Conservation (phyloP, 2,797 vertebrate species). For the Tenualosa thibaudeaui region DNA sequence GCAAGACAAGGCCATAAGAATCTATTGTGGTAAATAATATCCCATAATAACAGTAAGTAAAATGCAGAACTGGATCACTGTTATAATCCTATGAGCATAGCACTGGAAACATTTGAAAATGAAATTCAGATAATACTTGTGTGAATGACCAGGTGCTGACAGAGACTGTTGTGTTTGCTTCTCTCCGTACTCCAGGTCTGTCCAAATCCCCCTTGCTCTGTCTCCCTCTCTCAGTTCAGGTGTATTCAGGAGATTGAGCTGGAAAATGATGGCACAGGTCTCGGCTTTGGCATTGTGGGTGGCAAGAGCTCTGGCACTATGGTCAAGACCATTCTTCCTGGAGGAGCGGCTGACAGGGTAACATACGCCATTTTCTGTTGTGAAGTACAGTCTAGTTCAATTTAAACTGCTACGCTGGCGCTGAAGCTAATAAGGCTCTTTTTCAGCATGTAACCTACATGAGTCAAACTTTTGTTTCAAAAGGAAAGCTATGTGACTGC, state of each 20-base stretch:
- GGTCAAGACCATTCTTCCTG: conserved; percentile 92
- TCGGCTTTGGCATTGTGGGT: conserved; percentile 95
- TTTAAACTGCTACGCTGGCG: too few species aligned
- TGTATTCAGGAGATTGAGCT: conserved; percentile 89
- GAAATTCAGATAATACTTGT: not conserved
- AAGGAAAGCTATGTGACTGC: too few species aligned
- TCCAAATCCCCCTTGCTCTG: not conserved
- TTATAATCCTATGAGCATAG: not conserved
- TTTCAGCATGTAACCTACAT: too few species aligned
- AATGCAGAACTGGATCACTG: too few species aligned
- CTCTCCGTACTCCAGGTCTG: not conserved
- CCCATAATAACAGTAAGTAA: too few species aligned
- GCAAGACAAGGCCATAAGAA: not conserved
- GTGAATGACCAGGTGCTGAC: not conserved
- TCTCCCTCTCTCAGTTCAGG: conserved; percentile 69
- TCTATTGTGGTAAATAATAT: not conserved
- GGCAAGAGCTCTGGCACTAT: conserved; percentile 88
- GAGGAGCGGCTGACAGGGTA: conserved; percentile 91
- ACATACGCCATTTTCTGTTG: not conserved
- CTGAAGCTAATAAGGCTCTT: too few species aligned
- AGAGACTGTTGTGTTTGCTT: too few species aligned
- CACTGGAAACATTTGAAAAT: not conserved
- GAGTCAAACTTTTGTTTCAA: too few species aligned
- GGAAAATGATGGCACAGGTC: conserved; percentile 89
- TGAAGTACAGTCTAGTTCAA: not conserved